phyloP scores from a whole-genome alignment of 1,140 invertebrate genomes.

The Proales similis region DNA sequence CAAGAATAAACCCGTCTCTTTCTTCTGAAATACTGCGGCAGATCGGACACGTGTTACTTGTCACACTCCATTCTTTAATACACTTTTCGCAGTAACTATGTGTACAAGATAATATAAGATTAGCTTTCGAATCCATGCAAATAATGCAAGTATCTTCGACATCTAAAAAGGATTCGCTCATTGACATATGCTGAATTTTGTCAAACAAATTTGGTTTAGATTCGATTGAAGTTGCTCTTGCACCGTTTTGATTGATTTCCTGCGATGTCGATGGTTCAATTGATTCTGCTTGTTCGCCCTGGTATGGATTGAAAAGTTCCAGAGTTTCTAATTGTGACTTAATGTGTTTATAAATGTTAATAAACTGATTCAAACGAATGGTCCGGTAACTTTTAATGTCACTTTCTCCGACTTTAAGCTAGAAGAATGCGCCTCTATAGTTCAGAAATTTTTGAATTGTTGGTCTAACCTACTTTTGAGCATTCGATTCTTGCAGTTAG shows the following conservation, averaged over 20 bases:
- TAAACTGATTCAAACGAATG: constrained; percentile 15
- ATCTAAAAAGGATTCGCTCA: not conserved
- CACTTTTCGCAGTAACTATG: constrained; percentile 36
- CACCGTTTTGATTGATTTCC: not conserved
- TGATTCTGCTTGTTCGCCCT: no score
- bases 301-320: constrained; percentile 1
- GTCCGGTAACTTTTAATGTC: constrained; percentile 13
- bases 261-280: not conserved
- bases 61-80: constrained; percentile 37
- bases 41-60: constrained; percentile 33
- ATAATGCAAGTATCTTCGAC: constrained; percentile 31
- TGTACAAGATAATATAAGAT: constrained; percentile 22
- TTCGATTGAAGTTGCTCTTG: not conserved
- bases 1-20: constrained; percentile 31
- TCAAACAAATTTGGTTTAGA: constrained; percentile 6
- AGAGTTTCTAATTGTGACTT: constrained; percentile 18
- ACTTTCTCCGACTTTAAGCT: constrained; percentile 19
- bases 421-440: not conserved
- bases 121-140: constrained; percentile 29
- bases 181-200: no score
- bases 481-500: constrained; percentile 25
- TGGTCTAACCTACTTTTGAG: constrained; percentile 4
- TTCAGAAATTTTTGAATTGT: not conserved
- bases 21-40: constrained; percentile 30
- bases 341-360: constrained; percentile 32